Conservation (phyloP, 2,113 vertebrate species). For the Peromyscus californicus region DNA sequence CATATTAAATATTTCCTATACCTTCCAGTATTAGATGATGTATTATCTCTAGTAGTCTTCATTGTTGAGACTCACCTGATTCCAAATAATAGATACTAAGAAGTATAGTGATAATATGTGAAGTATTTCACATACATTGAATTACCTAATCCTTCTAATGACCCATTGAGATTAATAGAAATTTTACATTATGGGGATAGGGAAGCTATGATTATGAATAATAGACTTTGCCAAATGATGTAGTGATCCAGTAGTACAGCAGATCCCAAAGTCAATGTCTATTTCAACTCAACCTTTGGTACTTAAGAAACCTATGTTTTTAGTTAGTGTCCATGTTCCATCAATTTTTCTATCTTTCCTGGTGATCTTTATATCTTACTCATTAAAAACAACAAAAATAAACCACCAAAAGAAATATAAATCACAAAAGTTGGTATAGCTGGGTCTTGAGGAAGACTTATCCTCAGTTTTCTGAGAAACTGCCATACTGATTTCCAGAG, state of each 20-base stretch:
- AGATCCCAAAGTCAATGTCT: too few species aligned
- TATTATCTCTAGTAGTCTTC: neutral
- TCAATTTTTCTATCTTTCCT: neutral
- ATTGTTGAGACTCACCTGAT: neutral
- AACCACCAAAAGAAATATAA: neutral
- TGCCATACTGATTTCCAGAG: too few species aligned
- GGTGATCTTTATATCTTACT: neutral
- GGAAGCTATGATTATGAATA: neutral
- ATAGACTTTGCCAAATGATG: neutral
- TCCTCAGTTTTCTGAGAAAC: too few species aligned
- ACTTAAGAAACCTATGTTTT: fast-evolving
- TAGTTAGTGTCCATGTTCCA: neutral
- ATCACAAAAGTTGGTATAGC: too few species aligned
- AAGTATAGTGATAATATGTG: neutral
- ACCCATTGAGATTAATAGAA: neutral
- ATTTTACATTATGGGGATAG: neutral
- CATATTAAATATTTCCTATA: too few species aligned
- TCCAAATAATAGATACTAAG: neutral
- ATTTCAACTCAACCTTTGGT: neutral
- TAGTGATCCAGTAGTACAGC: fast-evolving
- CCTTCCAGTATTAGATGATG: neutral
- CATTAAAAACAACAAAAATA: neutral
- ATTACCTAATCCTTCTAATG: neutral
- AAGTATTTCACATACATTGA: neutral
- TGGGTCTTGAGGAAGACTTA: too few species aligned